Evolutionary conservation across 2,888 invertebrate genomes (phyloP).

Genomic region (Bembecia ichneumoniformis): DNA sequence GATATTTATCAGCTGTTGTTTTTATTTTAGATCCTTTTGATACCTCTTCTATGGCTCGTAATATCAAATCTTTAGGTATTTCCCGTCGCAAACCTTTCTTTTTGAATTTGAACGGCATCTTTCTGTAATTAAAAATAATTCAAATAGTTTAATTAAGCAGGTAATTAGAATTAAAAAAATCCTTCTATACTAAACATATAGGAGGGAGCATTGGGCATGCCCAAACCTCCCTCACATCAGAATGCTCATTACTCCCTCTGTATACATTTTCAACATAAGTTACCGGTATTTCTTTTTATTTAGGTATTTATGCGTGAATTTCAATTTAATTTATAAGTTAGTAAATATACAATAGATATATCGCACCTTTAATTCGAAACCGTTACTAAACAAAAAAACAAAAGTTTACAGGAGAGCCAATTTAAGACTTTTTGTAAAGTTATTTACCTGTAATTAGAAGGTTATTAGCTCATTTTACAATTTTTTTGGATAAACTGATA

Average conservation of each 20-base stretch:
- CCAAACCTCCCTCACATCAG: constrained; percentile 10
- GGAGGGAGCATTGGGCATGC: constrained; percentile 12
- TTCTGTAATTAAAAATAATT: constrained; percentile 7
- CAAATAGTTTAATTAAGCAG: background rate
- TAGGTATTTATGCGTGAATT: constrained; percentile 6
- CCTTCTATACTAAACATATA: constrained; percentile 4
- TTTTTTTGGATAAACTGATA: no score
- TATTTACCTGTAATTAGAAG: no score
- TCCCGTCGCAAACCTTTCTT: constrained; percentile 5
- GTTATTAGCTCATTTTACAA: no score
- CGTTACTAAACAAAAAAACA: no score
- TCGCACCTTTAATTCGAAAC: no score
- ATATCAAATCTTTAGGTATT: constrained; percentile 12
- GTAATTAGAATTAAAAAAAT: constrained; percentile 5
- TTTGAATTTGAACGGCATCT: constrained; percentile 9
- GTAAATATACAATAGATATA: constrained; percentile 5
- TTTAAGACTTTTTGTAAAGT: no score
- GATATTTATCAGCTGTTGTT: constrained; percentile 11
- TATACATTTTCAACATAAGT: constrained; percentile 8
- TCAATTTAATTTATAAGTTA: constrained; percentile 6
- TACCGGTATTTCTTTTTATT: constrained; percentile 6
- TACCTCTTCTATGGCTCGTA: constrained; percentile 12
- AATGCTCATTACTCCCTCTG: constrained; percentile 8
- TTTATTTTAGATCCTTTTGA: constrained; percentile 12
- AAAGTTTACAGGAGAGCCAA: no score